Base-by-base conservation (phyloP, 2,113 vertebrate genomes). In the Phaethornis superciliosus region DNA sequence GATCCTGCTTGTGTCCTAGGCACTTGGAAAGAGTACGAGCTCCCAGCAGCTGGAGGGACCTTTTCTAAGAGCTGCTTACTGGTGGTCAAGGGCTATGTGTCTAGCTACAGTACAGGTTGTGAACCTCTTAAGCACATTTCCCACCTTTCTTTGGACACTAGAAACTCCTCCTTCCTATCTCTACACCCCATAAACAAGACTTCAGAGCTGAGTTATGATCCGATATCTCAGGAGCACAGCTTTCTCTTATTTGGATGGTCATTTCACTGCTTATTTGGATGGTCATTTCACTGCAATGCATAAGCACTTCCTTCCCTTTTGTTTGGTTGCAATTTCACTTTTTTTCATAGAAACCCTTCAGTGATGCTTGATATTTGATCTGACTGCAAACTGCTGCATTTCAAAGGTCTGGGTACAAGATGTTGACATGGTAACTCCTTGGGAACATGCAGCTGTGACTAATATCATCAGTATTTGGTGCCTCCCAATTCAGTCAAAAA, bases 361-460 rank as follows among this genome's bases (percentile, higher is more conserved):
- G 16, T 90, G 88, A n/a, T 81, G 46, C 77, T 70, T 95, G 85
- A 77, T 42, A 88, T 32, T 85, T 79, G 75, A 77, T 89, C 78
- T 85, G 63, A 81, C 60, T 80, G 60, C 67, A 83, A 85, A 59
- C 52, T 1, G 2, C 72, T 83, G 21, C 40, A 46, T 81, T 93
- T 94, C 82, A 88, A 93, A 95, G 68, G 52, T 10, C 35, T 59
- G 68, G 19, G n/a, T 78, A 71, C n/a, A 55, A 95, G 71, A 88
- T 88, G 85, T 90, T 89, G 75, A 88, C 17, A 21, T 56, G 52
- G 84, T 81, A 93, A 86, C 83, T 94, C 59, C 75, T 94, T 64
- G 40, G 80, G 56, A 95, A 91, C 58, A 30, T 28, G 37, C 71
- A 89, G 60, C 96, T 94, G 87, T 94, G 91, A 91, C 93, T 94